Base-by-base conservation (phyloP, 2,797 vertebrate species). In the Dryobates pubescens region DNA sequence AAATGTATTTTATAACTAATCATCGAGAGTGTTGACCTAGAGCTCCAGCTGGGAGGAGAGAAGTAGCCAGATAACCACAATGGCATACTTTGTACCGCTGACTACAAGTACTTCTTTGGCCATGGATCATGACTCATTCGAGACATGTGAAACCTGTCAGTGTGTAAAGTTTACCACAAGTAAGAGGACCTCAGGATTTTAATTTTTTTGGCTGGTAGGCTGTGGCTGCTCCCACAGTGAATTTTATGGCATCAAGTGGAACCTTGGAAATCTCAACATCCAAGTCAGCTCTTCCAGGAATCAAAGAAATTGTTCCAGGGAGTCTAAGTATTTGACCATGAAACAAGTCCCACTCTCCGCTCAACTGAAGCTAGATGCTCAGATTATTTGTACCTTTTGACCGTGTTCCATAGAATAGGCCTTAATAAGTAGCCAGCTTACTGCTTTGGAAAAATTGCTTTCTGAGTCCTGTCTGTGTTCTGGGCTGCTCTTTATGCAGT, bases 281-380 rank as follows among this genome's bases (percentile, higher is more conserved):
- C 82, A 85, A 95, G 90, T 92, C 89, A 95, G 82, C 71, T 91
- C 89, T 96, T 95, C 94, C 95, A 96, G 95, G 92, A 96, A 95
- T 92, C 85, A 92, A 81, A 91, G 18, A 88, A 94, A 91, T 93
- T 95, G 71, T 95, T 96, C 95, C 95, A 95, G 74, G 68, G 85
- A 92, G 82, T 76, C 85, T 82, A 82, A 95, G 88, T 83, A 94
- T 89, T 94, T 93, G 76, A 93, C 85, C 79, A 89, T 62, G 87
- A 95, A 95, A 91, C 77, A 89, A 96, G 81, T 92, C 89, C 24
- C 74, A 80, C 34, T 94, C 80, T 92, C 61, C 57, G 54, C 79
- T 95, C 90, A 89, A 70, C 73, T 89, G 73, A 94, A 93, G 62
- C 91, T 92, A 94, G 96, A 89, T 47, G 0, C 68, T 93, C 38